Evolutionary conservation across 2,888 invertebrate species (phyloP), one percentile per base, ranked within the genome.

Genomic region (Aleiodes alternator): DNA sequence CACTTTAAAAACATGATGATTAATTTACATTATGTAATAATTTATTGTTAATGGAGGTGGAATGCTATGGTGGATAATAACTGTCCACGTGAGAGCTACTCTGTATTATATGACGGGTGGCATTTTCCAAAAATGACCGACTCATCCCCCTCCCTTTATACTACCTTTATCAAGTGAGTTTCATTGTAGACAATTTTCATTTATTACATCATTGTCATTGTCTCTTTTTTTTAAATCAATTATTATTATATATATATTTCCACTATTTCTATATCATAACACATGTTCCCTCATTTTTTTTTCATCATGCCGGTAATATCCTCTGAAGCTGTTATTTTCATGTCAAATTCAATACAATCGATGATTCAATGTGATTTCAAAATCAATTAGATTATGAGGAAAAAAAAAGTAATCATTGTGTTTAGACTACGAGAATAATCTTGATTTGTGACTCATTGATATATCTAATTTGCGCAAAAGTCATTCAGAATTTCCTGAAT

Each of bases 111-210:
- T 82, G 83, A 81, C 83, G 83, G 84, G 84, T 84, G 84, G 86
- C 84, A 81, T 83, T 79, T 82, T 78, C 81, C 78, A 79, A 87
- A 86, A 84, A 88, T 88, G 88, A 87, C 87, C 80, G 88, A 88
- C 83, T 84, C 85, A 79, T 81, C 85, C 73, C 82, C 85, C 51
- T 84, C 86, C 69, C 81, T 83, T 74, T 81, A 83, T 73, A 84
- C 85, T 81, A 82, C 86, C 82, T 82, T 87, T 75, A 82, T 83
- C 81, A 86, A 87, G 88, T 88, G 82, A 87, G 85, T 83, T 78
- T 48, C 43, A 73, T 73, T 70, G 55, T 68, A 75, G 12, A 51
- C 12, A 51, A 48, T 69, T 34, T 64, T 23, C 8, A 34, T 34
- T 51, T 51, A 50, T 53, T 61, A 61, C 14, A 50, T 72, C 51